A percentile compares a stretch with the other conserved stretches of the same genome.
phyloP scores from a whole-genome alignment of 2,113 vertebrate genomes.

The Psophia crepitans region DNA sequence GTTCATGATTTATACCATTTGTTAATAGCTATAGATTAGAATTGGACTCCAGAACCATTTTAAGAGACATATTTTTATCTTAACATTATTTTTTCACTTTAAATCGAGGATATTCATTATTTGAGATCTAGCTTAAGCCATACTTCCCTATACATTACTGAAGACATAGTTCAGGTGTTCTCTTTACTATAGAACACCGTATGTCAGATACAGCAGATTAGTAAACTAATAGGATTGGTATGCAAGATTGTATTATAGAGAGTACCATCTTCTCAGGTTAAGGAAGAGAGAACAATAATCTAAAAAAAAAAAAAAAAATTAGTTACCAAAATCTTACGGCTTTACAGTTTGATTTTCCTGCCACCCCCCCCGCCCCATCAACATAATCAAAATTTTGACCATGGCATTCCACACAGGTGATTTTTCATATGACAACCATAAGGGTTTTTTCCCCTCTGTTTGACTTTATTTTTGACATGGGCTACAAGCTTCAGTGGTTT shows the following conservation, averaged over 20 bases:
- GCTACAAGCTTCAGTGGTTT: neutral
- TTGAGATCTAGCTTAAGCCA: neutral
- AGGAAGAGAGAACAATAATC: neutral
- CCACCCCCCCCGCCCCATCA: rapidly evolving
- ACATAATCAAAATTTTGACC: neutral
- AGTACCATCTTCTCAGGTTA: neutral
- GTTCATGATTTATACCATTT: neutral
- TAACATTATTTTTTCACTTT: neutral
- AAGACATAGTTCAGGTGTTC: neutral
- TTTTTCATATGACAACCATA: neutral
- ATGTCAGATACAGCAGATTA: neutral
- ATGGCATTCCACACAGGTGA: neutral
- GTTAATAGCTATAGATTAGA: neutral
- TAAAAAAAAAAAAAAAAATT: neutral
- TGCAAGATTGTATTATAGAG: neutral
- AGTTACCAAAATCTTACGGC: neutral
- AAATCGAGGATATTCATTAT: neutral
- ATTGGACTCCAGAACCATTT: neutral
- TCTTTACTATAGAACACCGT: neutral
- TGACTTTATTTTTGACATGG: neutral
- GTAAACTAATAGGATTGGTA: neutral
- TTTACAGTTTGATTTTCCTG: neutral
- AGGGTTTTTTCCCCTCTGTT: neutral
- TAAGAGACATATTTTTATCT: neutral
- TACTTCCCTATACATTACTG: neutral